A percentile compares a stretch with the other conserved stretches of the same genome.
Conservation (phyloP, 2,888 invertebrate genomes). For the Calliphora vomitoria region DNA sequence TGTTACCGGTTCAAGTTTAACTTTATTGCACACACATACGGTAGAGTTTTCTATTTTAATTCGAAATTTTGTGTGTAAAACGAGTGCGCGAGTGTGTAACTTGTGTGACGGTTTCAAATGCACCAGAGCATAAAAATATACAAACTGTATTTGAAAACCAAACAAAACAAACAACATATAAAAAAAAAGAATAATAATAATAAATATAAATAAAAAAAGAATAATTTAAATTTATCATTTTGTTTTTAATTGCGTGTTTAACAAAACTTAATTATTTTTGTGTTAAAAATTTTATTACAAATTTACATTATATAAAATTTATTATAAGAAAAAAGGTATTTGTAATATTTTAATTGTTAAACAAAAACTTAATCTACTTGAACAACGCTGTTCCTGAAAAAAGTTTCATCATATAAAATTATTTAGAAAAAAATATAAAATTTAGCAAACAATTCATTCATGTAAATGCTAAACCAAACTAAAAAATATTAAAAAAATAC, state of each 20-base stretch:
- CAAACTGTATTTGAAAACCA: conserved; percentile 16
- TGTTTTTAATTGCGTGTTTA: conserved; percentile 44
- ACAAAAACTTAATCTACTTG: background rate
- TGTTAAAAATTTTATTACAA: conserved; percentile 15
- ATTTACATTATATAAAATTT: conserved; percentile 17
- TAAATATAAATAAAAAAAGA: conserved; percentile 13
- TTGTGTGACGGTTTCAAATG: conserved; percentile 54
- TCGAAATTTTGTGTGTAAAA: conserved; percentile 36
- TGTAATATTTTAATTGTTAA: background rate
- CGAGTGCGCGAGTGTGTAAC: conserved; percentile 24
- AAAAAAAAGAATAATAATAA: conserved; percentile 26
- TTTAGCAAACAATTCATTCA: conserved; percentile 22
- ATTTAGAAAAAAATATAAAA: background rate
- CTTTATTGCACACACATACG: conserved; percentile 14
- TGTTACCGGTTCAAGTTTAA: conserved; percentile 57
- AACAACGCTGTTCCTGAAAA: background rate
- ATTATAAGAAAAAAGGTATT: conserved; percentile 10
- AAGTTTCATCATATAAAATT: background rate
- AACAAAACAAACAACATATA: background rate
- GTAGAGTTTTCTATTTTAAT: conserved; percentile 37
- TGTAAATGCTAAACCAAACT: conserved; percentile 22
- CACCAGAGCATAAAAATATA: conserved; percentile 62
- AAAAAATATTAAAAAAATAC: conserved; percentile 1
- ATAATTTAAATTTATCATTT: conserved; percentile 21
- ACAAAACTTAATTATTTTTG: conserved; percentile 30